Conservation (phyloP, 1,140 invertebrate species). For the Megalonaias nervosa region DNA sequence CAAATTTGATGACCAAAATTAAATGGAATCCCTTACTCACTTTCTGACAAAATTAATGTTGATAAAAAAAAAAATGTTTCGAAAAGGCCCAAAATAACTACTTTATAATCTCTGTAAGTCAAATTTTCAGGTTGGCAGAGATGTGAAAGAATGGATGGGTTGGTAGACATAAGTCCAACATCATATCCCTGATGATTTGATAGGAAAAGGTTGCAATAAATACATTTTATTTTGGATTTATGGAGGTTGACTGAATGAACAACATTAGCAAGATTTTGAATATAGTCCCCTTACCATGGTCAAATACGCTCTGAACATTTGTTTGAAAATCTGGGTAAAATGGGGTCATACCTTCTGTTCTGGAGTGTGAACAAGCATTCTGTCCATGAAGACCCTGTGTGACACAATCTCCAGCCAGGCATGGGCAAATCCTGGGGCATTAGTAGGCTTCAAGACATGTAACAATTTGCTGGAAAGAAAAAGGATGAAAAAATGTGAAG, state of each 20-base stretch:
- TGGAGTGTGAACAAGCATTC: conserved; percentile 90
- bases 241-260: not conserved
- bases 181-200: no score
- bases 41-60: no score
- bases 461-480: conserved; percentile 83
- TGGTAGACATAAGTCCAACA: no score
- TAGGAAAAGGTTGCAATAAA: not conserved
- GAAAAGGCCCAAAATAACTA: no score
- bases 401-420: conserved; percentile 98
- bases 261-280: no score
- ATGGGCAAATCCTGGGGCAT: conserved; percentile 97
- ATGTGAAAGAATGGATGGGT: no score
- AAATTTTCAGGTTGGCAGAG: no score
- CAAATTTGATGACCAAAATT: no score
- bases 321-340: not conserved
- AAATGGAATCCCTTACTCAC: no score
- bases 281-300: no score
- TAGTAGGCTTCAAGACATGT: conserved; percentile 90
- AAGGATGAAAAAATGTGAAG: not conserved
- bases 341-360: conserved; percentile 74
- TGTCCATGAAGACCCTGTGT: conserved; percentile 95
- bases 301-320: not conserved
- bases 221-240: not conserved
- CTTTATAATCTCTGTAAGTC: no score
- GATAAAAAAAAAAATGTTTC: no score